phyloP scores from a whole-genome alignment of 2,113 vertebrate genomes.

The Saguinus imperator region DNA sequence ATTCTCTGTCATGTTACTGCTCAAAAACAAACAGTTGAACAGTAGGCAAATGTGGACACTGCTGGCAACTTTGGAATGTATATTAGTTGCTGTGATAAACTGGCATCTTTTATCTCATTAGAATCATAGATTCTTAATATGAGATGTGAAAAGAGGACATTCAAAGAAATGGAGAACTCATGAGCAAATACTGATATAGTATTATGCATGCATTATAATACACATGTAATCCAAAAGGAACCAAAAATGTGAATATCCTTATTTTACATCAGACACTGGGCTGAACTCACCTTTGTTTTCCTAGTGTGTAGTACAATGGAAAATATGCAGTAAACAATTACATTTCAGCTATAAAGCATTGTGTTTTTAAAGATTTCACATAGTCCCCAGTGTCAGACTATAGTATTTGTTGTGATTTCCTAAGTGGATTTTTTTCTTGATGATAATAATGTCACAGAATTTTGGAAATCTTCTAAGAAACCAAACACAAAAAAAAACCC shows the following conservation, averaged over 20 bases:
- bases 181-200: not conserved
- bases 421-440: conserved; percentile 20
- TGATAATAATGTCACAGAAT: not conserved
- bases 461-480: not conserved
- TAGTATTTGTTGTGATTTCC: not conserved
- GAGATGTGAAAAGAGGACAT: not conserved
- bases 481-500: not conserved
- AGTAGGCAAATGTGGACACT: not conserved
- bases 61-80: not conserved
- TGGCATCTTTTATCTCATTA: not conserved
- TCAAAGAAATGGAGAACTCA: not conserved
- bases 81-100: not conserved
- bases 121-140: not conserved
- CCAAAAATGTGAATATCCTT: not conserved
- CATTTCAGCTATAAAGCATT: conserved; percentile 16
- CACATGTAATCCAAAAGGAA: not conserved
- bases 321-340: not conserved
- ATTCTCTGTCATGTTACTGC: not conserved
- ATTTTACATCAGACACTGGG: not conserved
- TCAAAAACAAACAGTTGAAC: not conserved
- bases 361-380: conserved; percentile 23
- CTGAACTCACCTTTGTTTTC: not conserved
- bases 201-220: not conserved
- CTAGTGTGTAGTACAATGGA: not conserved
- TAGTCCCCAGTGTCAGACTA: not conserved